phyloP scores from a whole-genome alignment of 2,888 invertebrate species.

The Orthosia gracilis region DNA sequence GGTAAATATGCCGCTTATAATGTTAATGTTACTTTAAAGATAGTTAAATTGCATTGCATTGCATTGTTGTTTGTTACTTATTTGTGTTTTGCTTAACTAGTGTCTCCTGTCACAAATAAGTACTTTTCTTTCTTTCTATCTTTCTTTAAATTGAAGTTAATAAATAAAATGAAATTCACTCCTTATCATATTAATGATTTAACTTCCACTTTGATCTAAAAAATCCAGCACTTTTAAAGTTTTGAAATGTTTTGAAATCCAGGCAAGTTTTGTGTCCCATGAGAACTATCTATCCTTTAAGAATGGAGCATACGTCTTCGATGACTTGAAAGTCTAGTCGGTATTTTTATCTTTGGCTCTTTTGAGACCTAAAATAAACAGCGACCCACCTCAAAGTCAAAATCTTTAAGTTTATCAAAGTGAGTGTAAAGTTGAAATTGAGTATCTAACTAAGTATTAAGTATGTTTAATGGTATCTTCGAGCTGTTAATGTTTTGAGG shows the following conservation, averaged over 20 bases:
- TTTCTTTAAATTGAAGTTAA: no score
- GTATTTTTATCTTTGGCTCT: conserved; percentile 16
- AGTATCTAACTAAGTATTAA: conserved; percentile 11
- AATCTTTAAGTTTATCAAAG: not conserved
- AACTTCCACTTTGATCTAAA: not conserved
- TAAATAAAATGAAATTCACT: not conserved
- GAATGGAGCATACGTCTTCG: conserved; percentile 21
- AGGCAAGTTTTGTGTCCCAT: conserved; percentile 15
- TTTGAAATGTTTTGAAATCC: conserved; percentile 1
- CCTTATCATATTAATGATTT: not conserved
- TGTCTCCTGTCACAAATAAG: no score
- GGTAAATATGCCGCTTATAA: no score
- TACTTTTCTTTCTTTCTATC: no score
- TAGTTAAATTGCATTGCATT: no score
- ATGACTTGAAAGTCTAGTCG: conserved; percentile 13
- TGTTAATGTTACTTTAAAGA: no score
- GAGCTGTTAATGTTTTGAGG: conserved; percentile 48
- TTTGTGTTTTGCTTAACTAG: no score
- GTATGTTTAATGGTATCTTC: conserved; percentile 52
- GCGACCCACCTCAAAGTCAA: not conserved
- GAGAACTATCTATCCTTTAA: conserved; percentile 30
- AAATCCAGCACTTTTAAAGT: not conserved
- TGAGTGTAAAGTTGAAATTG: conserved; percentile 5
- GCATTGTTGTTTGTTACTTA: no score
- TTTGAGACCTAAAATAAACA: conserved; percentile 20